These are phyloP conservation scores for Tetramorium simillimum DNA, from an alignment of 1,140 invertebrate species.

Conservation along the genomic window DNA sequence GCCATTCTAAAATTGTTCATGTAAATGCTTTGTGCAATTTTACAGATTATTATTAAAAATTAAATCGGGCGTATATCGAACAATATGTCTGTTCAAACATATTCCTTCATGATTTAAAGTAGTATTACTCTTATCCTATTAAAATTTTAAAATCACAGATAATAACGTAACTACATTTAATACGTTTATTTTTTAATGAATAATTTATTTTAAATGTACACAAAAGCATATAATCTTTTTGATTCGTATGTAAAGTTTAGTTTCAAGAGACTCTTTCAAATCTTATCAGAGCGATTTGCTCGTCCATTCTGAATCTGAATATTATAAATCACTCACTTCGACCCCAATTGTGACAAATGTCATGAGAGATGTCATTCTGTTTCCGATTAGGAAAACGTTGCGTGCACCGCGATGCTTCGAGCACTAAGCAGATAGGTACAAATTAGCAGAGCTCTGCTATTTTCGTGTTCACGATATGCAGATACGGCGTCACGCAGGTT, in stretches of 20 bases:
- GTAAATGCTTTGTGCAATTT: not conserved
- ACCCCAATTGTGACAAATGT: not conserved
- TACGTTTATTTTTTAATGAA: not conserved
- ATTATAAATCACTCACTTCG: not conserved
- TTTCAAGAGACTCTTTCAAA: not conserved
- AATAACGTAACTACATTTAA: not conserved
- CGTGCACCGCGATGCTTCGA: constrained; percentile 23
- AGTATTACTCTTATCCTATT: not conserved
- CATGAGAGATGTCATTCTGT: constrained; percentile 42
- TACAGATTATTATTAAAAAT: not conserved
- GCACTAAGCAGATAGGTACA: constrained; percentile 62
- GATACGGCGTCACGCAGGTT: constrained; percentile 63
- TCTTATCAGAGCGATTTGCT: not conserved
- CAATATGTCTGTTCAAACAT: not conserved
- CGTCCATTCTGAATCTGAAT: not conserved
- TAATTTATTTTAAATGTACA: not conserved
- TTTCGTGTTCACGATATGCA: constrained; percentile 70
- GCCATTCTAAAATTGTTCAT: not conserved
- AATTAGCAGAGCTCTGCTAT: constrained; percentile 68
- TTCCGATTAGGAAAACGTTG: constrained; percentile 63
- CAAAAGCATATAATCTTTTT: not conserved
- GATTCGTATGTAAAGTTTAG: not conserved
- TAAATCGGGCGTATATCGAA: not conserved
- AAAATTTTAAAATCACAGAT: not conserved
- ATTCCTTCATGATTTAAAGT: not conserved